Percentiles rank a stretch among this genome's conserved stretches.
phyloP scores from a whole-genome alignment of 2,113 vertebrate species.

The Amazona vittata region DNA sequence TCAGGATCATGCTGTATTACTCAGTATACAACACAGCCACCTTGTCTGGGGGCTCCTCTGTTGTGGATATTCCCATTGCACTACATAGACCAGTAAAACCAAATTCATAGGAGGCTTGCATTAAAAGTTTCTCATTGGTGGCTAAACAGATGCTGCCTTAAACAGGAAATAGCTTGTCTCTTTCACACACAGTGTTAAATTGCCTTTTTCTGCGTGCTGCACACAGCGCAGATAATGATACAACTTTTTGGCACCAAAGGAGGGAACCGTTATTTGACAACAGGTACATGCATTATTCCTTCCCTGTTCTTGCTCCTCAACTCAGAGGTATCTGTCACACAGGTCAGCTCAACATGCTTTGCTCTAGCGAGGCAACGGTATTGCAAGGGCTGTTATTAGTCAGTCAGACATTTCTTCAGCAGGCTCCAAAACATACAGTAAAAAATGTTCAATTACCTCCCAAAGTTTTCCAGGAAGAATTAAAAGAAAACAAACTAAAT shows the following conservation, averaged over 20 bases:
- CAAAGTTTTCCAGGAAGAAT: background rate
- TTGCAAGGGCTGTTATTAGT: background rate
- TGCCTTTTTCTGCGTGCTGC: background rate
- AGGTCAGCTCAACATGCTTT: background rate
- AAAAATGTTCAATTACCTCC: background rate
- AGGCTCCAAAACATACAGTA: background rate
- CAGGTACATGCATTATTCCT: background rate
- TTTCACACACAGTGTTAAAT: background rate
- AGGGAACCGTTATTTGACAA: background rate
- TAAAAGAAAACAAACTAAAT: background rate
- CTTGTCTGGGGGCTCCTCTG: background rate
- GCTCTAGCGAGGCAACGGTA: background rate
- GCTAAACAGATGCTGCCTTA: background rate
- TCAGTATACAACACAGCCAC: fast-evolving
- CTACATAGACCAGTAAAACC: fast-evolving
- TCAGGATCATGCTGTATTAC: background rate
- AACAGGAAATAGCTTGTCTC: background rate
- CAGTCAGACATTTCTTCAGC: background rate
- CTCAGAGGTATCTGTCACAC: background rate
- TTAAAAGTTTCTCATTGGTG: background rate
- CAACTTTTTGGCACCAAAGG: background rate
- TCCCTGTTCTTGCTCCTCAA: background rate
- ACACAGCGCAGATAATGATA: background rate
- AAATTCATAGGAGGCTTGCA: background rate
- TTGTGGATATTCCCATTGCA: background rate